Percentiles rank a stretch among this genome's conserved stretches.
Evolutionary conservation across 1,140 invertebrate genomes (phyloP).

Genomic region (Stenopsyche tienmushanensis): DNA sequence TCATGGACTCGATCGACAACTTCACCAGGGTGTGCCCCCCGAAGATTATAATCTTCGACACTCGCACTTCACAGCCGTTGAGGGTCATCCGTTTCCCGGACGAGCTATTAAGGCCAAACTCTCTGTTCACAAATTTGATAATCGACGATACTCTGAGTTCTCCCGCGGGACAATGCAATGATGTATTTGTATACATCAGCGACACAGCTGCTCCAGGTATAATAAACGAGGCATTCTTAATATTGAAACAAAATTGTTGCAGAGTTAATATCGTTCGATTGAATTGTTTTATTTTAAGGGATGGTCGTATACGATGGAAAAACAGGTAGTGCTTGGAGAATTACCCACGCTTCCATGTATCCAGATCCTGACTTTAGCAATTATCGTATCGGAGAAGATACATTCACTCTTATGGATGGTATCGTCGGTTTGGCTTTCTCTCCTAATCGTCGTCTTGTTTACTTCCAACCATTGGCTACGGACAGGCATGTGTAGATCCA

Average conservation of each 20-base stretch:
- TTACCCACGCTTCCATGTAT: conserved; percentile 76
- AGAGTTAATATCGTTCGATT: background rate
- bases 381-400: conserved; percentile 62
- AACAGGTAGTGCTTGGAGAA: conserved; percentile 72
- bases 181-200: conserved; percentile 74
- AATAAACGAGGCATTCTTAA: background rate
- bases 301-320: conserved; percentile 72
- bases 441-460: conserved; percentile 63
- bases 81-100: conserved; percentile 61
- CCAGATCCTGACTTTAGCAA: conserved; percentile 74
- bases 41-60: conserved; percentile 77
- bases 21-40: conserved; percentile 74
- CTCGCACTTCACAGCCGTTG: conserved; percentile 67
- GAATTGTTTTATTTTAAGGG: conserved; percentile 57
- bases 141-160: conserved; percentile 68
- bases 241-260: background rate
- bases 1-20: conserved; percentile 73
- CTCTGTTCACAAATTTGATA: conserved; percentile 74
- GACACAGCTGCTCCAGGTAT: conserved; percentile 76
- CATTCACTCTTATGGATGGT: conserved; percentile 77
- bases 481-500: conserved; percentile 57
- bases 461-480: conserved; percentile 81
- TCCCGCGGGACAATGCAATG: conserved; percentile 65
- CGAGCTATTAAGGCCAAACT: conserved; percentile 66
- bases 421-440: conserved; percentile 77